Evolutionary conservation across 2,113 vertebrate species (phyloP), one percentile per base, ranked within the genome.

Genomic region (Chlamydotis undulata): DNA sequence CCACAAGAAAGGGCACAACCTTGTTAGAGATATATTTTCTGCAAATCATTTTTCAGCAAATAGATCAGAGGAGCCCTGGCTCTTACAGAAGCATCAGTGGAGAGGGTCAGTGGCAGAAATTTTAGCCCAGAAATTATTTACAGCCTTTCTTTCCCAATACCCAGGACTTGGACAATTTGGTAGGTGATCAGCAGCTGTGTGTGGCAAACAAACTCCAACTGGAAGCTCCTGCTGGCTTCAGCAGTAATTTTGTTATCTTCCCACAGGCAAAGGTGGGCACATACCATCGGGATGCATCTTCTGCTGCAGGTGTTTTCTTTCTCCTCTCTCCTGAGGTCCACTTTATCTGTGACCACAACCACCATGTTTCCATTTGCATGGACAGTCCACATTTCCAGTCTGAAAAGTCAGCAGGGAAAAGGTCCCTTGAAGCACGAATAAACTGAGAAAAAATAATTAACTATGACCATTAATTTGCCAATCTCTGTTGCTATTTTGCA

Each of bases 241-340:
- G 67, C 68, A 63, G n/a, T 33, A 47, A 67, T 57, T 83, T 56
- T 31, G 3, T 55, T 73, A 41, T 19, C 33, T 63, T 77, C 60
- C 33, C 64, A 70, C 70, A 70, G 37, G 28, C 45, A 80, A 28
- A 80, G 45, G 28, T 0, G 3, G 69, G 24, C 37, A 22, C 1
- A 2, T 39, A 29, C 12, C 3, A 1, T 15, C 0, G 0, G 7
- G 13, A 3, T 33, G n/a, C 31, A 35, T 67, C 25, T 94, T 89
- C 55, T 63, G 56, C 21, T 3, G 2, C 18, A 83, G 61, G 28
- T 3, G 1, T 77, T 70, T 92, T 65, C 59, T 70, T 80, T 67
- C 65, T 78, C 31, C 18, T 63, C 39, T 59, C 75, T 90, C 37
- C 68, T 80, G 7, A 77, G 53, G 11, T 37, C 45, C 0, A 0